These are phyloP conservation scores for Chaenodraco wilsoni DNA, from an alignment of 2,797 vertebrate genomes.

Conservation along the genomic window DNA sequence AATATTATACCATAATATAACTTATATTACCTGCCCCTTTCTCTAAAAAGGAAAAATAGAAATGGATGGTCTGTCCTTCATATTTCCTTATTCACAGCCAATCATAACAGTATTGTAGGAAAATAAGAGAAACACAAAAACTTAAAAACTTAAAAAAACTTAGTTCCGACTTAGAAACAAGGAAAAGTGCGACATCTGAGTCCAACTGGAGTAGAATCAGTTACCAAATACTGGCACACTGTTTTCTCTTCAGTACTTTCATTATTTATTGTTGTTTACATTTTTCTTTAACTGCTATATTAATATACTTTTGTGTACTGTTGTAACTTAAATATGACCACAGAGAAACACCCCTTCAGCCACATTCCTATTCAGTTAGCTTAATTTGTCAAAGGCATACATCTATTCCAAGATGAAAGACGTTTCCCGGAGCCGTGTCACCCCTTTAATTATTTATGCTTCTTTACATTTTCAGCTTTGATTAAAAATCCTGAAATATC, in stretches of 20 bases:
- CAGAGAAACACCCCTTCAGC: background rate
- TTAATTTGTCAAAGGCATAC: conserved; percentile 6
- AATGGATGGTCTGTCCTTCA: no score
- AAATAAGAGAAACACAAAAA: no score
- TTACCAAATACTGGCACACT: background rate
- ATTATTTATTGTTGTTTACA: background rate
- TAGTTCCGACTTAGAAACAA: no score
- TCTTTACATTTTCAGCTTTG: conserved; percentile 7
- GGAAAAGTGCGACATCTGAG: no score
- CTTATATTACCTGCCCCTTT: no score
- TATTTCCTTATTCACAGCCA: no score
- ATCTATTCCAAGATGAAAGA: conserved; percentile 19
- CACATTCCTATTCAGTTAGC: conserved; percentile 6
- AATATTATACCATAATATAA: no score
- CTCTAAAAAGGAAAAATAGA: no score
- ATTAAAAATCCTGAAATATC: conserved; percentile 15
- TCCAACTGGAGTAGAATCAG: background rate
- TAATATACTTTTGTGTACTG: background rate
- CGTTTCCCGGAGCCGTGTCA: background rate
- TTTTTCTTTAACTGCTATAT: background rate
- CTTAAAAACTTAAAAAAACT: no score
- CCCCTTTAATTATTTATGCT: background rate
- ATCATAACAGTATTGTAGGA: no score
- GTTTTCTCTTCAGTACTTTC: background rate
- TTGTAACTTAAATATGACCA: conserved; percentile 5